phyloP scores from a whole-genome alignment of 1,140 invertebrate species.

The Monomorium pharaonis region DNA sequence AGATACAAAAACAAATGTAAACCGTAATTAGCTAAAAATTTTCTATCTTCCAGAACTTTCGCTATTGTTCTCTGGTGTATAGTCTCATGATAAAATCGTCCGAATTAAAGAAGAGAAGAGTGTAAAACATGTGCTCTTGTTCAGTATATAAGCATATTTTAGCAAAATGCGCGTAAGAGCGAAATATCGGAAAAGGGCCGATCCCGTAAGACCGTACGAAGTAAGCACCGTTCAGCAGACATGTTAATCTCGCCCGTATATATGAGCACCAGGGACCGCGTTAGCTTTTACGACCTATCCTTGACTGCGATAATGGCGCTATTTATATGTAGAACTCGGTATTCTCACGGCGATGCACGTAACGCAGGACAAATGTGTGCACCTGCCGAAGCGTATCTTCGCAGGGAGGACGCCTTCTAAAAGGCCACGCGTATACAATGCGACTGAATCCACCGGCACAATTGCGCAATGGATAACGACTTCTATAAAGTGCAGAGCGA shows the following conservation, averaged over 20 bases:
- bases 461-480: constrained; percentile 55
- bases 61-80: background rate
- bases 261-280: constrained; percentile 30
- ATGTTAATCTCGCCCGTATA: constrained; percentile 42
- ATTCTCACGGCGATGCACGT: constrained; percentile 47
- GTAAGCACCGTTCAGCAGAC: constrained; percentile 37
- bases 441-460: constrained; percentile 27
- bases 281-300: constrained; percentile 64
- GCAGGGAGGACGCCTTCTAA: constrained; percentile 7
- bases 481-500: constrained; percentile 26
- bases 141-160: background rate
- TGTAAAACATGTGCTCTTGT: background rate
- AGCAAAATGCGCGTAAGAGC: background rate
- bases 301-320: constrained; percentile 69
- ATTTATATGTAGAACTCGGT: constrained; percentile 74
- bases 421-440: constrained; percentile 24
- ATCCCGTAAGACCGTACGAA: constrained; percentile 2
- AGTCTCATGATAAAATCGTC: background rate
- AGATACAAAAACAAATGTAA: background rate
- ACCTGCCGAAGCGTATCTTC: constrained; percentile 60
- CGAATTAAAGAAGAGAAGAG: background rate
- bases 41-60: background rate
- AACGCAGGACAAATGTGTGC: constrained; percentile 46
- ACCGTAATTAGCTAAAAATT: background rate
- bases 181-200: constrained; percentile 28